Conservation (phyloP, 2,797 vertebrate species). For the Pangasius krempfi region DNA sequence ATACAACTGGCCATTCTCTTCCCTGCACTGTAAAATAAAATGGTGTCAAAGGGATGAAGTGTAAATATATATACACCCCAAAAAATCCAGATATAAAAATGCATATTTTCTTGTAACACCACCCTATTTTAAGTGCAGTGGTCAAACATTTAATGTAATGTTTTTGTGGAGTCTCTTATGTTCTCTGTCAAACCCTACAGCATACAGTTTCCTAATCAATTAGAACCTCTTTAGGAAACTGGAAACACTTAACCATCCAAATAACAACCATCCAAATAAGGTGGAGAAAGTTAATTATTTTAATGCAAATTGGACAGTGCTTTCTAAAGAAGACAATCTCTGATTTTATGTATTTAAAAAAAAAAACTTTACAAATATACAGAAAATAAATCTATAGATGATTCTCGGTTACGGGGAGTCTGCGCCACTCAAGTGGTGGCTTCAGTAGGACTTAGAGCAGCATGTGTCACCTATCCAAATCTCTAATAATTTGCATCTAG, state of each 20-base stretch:
- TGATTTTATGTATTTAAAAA: neutral
- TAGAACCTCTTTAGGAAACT: neutral
- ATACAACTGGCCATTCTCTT: neutral
- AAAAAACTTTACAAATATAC: neutral
- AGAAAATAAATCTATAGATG: neutral
- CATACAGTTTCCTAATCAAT: neutral
- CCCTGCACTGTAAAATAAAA: neutral
- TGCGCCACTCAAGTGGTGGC: neutral
- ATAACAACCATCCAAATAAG: neutral
- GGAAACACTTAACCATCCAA: neutral
- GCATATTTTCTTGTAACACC: neutral
- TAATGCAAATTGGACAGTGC: neutral
- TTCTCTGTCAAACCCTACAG: neutral
- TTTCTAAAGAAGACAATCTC: neutral
- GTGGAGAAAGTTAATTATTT: neutral
- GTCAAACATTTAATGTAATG: neutral
- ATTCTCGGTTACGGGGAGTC: neutral
- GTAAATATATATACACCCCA: neutral
- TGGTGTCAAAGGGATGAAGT: neutral
- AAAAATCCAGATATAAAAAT: neutral
- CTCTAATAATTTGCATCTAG: neutral
- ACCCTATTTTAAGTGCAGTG: neutral
- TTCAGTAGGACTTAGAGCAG: neutral
- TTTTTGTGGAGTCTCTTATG: neutral
- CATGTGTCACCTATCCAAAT: neutral